Percentiles rank a stretch among this genome's conserved stretches.
These are phyloP conservation scores for Stegodyphus dumicola DNA, from an alignment of 1,140 invertebrate genomes.

Conservation along the genomic window DNA sequence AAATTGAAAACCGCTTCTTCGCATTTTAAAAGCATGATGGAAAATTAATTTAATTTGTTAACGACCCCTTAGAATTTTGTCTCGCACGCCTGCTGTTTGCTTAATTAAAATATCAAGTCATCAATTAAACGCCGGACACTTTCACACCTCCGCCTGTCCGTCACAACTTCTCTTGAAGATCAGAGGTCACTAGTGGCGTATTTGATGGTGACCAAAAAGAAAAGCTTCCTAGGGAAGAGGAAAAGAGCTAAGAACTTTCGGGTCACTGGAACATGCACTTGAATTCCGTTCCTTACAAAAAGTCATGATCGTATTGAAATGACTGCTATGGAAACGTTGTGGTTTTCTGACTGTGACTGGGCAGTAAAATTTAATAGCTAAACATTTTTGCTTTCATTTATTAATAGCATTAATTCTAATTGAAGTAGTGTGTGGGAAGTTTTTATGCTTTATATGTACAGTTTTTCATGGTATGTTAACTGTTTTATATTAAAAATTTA, in stretches of 20 bases:
- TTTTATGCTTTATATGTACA: too few relatives aligned
- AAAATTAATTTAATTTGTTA: conserved; percentile 5
- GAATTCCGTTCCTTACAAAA: background rate
- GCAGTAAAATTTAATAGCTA: background rate
- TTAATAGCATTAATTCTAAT: too few relatives aligned
- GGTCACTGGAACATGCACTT: conserved; percentile 16
- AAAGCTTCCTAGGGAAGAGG: background rate
- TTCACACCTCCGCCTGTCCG: conserved; percentile 51
- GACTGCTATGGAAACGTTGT: too few relatives aligned
- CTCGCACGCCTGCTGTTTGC: conserved; percentile 39
- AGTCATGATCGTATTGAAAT: background rate
- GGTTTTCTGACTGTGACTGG: background rate
- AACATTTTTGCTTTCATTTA: too few relatives aligned
- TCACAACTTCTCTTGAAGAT: conserved; percentile 2
- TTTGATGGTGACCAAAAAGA: conserved; percentile 3
- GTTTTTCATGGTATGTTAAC: too few relatives aligned
- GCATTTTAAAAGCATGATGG: too few relatives aligned
- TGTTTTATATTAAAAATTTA: too few relatives aligned
- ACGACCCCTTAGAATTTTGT: conserved; percentile 1
- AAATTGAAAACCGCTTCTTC: too few relatives aligned
- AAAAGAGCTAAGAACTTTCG: background rate
- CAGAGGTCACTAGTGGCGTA: conserved; percentile 30
- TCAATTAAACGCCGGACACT: conserved; percentile 55
- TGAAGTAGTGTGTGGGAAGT: too few relatives aligned
- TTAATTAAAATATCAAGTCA: conserved; percentile 51